Conservation (phyloP, 2,113 vertebrate species). For the Psammodynastes pulverulentus region DNA sequence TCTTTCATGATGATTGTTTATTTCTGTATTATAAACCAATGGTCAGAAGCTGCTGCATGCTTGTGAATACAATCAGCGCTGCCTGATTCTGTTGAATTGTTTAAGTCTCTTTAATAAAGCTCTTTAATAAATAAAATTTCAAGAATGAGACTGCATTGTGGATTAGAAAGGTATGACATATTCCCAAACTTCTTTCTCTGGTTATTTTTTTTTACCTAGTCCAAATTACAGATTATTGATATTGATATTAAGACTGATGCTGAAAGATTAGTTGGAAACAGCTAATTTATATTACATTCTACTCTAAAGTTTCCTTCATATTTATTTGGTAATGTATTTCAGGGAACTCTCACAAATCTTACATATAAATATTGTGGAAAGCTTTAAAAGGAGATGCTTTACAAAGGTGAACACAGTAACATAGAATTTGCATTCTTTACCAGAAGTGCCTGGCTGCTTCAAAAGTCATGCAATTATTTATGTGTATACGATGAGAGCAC, state of each 20-base stretch:
- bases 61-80: neutral
- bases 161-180: neutral
- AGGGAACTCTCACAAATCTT: conserved; percentile 1
- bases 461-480: neutral
- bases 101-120: neutral
- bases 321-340: neutral
- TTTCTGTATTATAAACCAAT: neutral
- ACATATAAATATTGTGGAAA: neutral
- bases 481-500: neutral
- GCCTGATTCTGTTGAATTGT: neutral
- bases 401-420: neutral
- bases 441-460: neutral
- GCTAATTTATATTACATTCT: neutral
- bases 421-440: neutral
- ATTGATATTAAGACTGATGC: neutral
- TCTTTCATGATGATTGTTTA: neutral
- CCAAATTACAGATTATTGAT: neutral
- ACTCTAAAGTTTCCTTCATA: neutral
- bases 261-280: neutral
- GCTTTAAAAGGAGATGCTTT: neutral
- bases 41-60: neutral
- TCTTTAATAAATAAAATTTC: too few relatives aligned
- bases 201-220: conserved; percentile 20
- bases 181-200: neutral
- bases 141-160: neutral